Conservation (phyloP, 2,113 vertebrate genomes). For the Cervus canadensis region DNA sequence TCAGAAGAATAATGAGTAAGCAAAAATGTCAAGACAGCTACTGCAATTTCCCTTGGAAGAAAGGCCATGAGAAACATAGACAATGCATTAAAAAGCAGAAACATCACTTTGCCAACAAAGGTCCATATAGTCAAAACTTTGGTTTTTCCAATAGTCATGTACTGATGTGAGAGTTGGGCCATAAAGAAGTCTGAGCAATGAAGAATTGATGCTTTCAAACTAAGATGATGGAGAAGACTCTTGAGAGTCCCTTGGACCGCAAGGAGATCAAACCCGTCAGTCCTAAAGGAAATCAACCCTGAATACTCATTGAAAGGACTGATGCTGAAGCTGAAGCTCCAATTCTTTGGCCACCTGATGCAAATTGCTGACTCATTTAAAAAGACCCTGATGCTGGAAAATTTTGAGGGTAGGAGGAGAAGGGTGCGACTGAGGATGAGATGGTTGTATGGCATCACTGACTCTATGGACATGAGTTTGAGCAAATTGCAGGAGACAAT, state of each 20-base stretch:
- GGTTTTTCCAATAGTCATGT: background rate
- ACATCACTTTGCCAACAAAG: background rate
- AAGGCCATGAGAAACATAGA: background rate
- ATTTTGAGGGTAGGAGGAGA: background rate
- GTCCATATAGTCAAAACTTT: background rate
- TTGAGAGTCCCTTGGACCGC: background rate
- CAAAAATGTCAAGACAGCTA: background rate
- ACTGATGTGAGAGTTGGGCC: background rate
- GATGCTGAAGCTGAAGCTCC: background rate
- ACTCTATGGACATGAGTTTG: background rate
- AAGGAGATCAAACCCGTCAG: background rate
- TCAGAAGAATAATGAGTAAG: background rate
- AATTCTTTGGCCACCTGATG: background rate
- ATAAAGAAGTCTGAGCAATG: background rate
- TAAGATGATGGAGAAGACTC: background rate
- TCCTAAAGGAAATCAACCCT: background rate
- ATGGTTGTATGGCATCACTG: background rate
- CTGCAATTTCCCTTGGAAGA: background rate
- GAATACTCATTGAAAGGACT: background rate
- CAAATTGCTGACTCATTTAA: background rate
- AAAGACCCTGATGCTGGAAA: background rate
- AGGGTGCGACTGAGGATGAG: background rate
- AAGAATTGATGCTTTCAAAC: background rate
- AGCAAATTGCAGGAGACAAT: background rate
- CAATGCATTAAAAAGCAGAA: background rate